A percentile compares a stretch with the other conserved stretches of the same genome.
phyloP scores from a whole-genome alignment of 2,797 vertebrate genomes.

The Enteromius trimaculatus region DNA sequence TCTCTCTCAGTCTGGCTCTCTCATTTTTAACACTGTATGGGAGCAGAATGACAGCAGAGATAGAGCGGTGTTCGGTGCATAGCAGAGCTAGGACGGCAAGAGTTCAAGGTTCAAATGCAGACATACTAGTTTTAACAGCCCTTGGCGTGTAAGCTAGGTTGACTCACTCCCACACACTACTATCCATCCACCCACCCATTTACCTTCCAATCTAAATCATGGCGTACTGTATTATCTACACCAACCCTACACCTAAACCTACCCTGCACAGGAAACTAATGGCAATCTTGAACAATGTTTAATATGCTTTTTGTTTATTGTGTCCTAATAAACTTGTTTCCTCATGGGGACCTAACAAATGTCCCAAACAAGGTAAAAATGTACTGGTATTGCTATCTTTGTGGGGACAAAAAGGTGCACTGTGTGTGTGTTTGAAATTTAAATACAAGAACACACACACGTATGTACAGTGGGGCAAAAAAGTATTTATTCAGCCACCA shows the following conservation, averaged over 20 bases:
- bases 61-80: not conserved
- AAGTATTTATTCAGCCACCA: too few relatives aligned
- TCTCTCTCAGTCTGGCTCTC: not conserved
- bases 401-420: too few relatives aligned
- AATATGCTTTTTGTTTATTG: too few relatives aligned
- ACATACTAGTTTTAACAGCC: conserved; percentile 15
- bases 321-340: too few relatives aligned
- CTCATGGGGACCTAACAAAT: too few relatives aligned
- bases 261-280: not conserved
- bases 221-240: not conserved
- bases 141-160: conserved; percentile 5
- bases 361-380: too few relatives aligned
- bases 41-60: not conserved
- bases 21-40: not conserved
- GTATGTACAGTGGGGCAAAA: too few relatives aligned
- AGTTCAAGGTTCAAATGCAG: conserved; percentile 34
- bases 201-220: not conserved
- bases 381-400: too few relatives aligned
- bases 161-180: conserved; percentile 33
- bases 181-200: not conserved
- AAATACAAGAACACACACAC: too few relatives aligned
- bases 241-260: not conserved
- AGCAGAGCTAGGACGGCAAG: not conserved
- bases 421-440: too few relatives aligned
- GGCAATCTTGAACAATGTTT: too few relatives aligned